phyloP scores from a whole-genome alignment of 2,888 invertebrate species.

The Agrilus cyanescens region DNA sequence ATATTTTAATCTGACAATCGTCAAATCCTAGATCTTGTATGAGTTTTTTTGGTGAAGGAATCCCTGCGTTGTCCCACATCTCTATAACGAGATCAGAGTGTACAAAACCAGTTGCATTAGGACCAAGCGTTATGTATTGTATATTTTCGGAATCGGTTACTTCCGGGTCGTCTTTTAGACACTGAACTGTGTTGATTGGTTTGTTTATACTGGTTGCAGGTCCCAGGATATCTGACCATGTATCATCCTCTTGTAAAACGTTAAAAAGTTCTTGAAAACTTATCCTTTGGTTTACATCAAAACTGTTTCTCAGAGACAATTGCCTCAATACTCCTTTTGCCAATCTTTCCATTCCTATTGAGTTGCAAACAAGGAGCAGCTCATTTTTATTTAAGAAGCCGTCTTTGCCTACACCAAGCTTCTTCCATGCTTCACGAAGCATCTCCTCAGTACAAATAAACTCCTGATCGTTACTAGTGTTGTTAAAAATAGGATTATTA shows the following conservation, averaged over 20 bases:
- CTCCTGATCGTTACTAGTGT: slow-evolving; percentile 25
- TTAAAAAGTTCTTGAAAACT: slow-evolving; percentile 53
- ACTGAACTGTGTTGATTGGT: slow-evolving; percentile 18
- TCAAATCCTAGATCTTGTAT: slow-evolving; percentile 57
- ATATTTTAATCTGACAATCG: slow-evolving; percentile 43
- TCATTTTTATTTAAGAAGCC: slow-evolving; percentile 52
- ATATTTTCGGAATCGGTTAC: slow-evolving; percentile 29
- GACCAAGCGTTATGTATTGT: slow-evolving; percentile 32
- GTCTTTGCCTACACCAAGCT: slow-evolving; percentile 46
- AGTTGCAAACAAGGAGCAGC: slow-evolving; percentile 51
- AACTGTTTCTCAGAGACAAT: slow-evolving; percentile 52
- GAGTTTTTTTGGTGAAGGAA: slow-evolving; percentile 50
- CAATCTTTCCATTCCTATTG: slow-evolving; percentile 52
- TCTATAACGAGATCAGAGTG: slow-evolving; percentile 47
- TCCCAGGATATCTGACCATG: slow-evolving; percentile 30
- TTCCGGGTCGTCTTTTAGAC: slow-evolving; percentile 32
- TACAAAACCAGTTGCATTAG: slow-evolving; percentile 27
- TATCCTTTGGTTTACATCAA: slow-evolving; percentile 50
- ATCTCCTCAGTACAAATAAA: slow-evolving; percentile 43
- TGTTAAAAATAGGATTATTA: slow-evolving; percentile 36
- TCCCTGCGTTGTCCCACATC: slow-evolving; percentile 61
- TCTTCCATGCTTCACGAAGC: slow-evolving; percentile 50
- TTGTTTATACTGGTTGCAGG: slow-evolving; percentile 11
- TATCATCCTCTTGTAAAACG: slow-evolving; percentile 44
- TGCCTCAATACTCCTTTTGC: slow-evolving; percentile 51